These are phyloP conservation scores for Cheilosia impressa DNA, from an alignment of 2,888 invertebrate species.

Conservation along the genomic window DNA sequence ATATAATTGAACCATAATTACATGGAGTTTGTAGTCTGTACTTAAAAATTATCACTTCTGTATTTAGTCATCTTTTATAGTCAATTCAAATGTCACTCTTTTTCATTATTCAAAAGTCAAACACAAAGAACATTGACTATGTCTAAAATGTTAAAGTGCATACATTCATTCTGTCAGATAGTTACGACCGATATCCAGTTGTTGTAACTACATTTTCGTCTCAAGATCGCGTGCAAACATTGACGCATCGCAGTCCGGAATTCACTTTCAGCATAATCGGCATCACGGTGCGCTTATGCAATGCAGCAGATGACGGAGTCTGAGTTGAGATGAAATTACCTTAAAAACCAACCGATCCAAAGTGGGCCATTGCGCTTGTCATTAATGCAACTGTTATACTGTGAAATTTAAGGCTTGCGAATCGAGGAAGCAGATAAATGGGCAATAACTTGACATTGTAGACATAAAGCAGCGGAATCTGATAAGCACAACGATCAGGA, in stretches of 20 bases:
- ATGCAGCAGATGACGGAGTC: conserved; percentile 23
- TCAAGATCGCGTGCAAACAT: conserved; percentile 1
- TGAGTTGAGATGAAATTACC: conserved; percentile 15
- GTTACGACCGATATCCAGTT: no score
- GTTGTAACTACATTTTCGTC: no score
- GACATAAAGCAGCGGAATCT: background rate
- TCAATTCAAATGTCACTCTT: no score
- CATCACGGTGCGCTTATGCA: conserved; percentile 42
- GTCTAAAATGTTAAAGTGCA: no score
- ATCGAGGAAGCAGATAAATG: background rate
- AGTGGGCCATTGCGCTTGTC: conserved; percentile 37
- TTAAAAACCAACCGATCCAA: conserved; percentile 9
- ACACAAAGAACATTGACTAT: no score
- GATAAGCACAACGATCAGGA: conserved; percentile 1
- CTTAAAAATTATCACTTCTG: no score
- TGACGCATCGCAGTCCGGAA: background rate
- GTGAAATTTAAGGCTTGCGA: background rate
- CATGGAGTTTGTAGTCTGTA: no score
- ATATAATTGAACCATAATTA: no score
- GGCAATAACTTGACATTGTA: conserved; percentile 8
- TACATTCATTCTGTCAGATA: no score
- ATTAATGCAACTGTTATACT: conserved; percentile 22
- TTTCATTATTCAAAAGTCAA: no score
- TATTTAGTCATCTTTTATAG: no score
- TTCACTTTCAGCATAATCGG: conserved; percentile 18